phyloP scores from a whole-genome alignment of 1,140 invertebrate species.

The Papilio helenus region DNA sequence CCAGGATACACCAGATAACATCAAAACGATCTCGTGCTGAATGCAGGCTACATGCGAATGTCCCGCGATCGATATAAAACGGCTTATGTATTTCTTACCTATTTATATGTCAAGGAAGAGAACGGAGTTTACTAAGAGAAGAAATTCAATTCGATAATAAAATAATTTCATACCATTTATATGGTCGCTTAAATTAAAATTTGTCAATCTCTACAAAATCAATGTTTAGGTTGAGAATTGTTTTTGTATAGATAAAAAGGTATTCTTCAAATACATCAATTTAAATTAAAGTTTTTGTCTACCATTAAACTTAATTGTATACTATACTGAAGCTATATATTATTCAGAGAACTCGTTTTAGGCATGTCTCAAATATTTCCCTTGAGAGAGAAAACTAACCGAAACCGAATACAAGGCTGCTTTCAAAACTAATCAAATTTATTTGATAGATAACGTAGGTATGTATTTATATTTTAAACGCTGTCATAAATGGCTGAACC shows the following conservation, averaged over 20 bases:
- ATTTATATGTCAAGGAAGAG: not conserved
- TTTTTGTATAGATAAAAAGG: too few relatives aligned
- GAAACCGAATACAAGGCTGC: not conserved
- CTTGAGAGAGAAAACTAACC: not conserved
- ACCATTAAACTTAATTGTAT: not conserved
- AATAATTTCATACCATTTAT: not conserved
- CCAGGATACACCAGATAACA: not conserved
- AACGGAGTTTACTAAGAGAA: not conserved
- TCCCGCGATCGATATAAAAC: not conserved
- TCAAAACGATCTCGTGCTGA: not conserved
- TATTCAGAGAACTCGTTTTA: not conserved
- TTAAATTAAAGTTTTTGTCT: too few relatives aligned
- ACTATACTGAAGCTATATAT: too few relatives aligned
- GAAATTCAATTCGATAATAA: too few relatives aligned
- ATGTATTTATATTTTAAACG: not conserved
- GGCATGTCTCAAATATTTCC: not conserved
- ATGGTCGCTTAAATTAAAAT: not conserved
- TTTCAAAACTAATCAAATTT: conserved; percentile 19
- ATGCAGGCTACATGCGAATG: not conserved
- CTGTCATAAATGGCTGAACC: not conserved
- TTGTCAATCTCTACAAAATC: too few relatives aligned
- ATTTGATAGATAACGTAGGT: not conserved
- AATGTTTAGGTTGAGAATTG: too few relatives aligned
- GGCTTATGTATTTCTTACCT: not conserved
- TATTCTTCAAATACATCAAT: too few relatives aligned